Percentiles rank a stretch among this genome's conserved stretches.
phyloP scores from a whole-genome alignment of 2,888 invertebrate species.

The Gandaritis pyraliata region DNA sequence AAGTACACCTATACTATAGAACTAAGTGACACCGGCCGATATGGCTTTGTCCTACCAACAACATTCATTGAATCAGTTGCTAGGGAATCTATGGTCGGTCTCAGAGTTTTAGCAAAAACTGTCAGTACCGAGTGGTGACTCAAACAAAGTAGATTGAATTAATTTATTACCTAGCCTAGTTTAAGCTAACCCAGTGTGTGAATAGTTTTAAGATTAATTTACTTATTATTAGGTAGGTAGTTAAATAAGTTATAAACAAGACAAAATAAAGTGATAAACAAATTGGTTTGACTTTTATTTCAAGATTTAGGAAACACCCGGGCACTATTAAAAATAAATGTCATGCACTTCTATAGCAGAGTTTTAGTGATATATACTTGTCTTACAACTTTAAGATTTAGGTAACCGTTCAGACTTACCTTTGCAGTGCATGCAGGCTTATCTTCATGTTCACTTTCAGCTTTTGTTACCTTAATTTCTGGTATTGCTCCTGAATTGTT shows the following conservation, averaged over 20 bases:
- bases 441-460: constrained; percentile 52
- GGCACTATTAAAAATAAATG: no score
- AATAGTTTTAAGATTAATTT: constrained; percentile 17
- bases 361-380: no score
- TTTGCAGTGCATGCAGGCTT: constrained; percentile 46
- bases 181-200: constrained; percentile 15
- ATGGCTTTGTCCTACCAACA: constrained; percentile 95
- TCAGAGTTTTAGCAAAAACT: constrained; percentile 83
- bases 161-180: constrained; percentile 31
- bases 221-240: background rate
- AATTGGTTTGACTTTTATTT: constrained; percentile 8
- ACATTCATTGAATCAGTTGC: constrained; percentile 90
- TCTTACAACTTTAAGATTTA: no score
- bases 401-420: constrained; percentile 54
- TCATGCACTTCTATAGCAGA: no score
- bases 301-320: no score
- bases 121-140: constrained; percentile 46
- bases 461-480: constrained; percentile 72
- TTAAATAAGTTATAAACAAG: background rate
- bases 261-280: constrained; percentile 14
- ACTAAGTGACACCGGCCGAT: constrained; percentile 92
- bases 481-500: constrained; percentile 54
- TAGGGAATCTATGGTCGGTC: constrained; percentile 89
- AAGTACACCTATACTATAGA: constrained; percentile 96
- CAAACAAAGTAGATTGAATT: constrained; percentile 36